These are phyloP conservation scores for Erebia aethiops DNA, from an alignment of 2,888 invertebrate genomes.

Conservation along the genomic window DNA sequence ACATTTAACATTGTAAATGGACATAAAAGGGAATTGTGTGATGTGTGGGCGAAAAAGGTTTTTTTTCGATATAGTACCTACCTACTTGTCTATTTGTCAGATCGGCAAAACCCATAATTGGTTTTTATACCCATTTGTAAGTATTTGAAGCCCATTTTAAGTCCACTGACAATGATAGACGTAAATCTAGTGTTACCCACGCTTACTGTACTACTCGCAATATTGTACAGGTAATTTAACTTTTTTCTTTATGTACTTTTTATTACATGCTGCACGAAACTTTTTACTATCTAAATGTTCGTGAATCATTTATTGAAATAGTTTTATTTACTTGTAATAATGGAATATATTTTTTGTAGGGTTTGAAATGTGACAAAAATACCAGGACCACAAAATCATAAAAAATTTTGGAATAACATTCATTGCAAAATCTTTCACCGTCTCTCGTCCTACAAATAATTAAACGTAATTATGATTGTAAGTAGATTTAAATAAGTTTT, in stretches of 20 bases:
- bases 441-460: conserved; percentile 9
- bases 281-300: background rate
- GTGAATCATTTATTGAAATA: background rate
- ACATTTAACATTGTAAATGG: no score
- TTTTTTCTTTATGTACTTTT: conserved; percentile 3
- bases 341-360: no score
- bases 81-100: no score
- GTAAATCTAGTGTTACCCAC: background rate
- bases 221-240: background rate
- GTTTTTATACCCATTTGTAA: no score
- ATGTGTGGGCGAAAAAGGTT: no score
- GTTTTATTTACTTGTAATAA: background rate
- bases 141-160: no score
- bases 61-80: no score
- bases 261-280: conserved; percentile 19
- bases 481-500: conserved; percentile 50
- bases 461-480: conserved; percentile 23
- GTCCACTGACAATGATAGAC: background rate
- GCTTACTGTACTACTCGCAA: background rate
- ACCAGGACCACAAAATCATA: no score
- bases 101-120: background rate
- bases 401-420: background rate
- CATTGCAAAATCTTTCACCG: background rate
- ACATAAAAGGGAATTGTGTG: no score
- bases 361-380: no score